Evolutionary conservation across 2,797 vertebrate genomes (phyloP), one percentile per base, ranked within the genome.

Genomic region (Yasuhikotakia modesta): DNA sequence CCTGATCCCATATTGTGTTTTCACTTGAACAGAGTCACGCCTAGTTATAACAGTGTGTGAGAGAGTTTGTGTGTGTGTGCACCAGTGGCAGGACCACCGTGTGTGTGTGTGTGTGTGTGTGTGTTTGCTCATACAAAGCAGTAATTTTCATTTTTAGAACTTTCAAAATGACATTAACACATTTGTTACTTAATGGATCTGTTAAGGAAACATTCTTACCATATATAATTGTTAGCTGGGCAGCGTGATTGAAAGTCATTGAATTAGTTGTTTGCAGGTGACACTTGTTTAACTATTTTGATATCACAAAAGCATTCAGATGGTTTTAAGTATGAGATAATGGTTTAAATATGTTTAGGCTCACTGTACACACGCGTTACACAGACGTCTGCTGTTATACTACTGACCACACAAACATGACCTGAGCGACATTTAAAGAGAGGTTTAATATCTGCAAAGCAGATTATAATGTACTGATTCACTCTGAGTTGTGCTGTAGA

Each of bases 361-460:
- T 5, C 39, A 1, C 55, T 52, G 32, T 30, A 50, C 16, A 50
- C 52, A 46, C 22, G 43, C 58, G 70, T 72, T 35, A 53, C 46
- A 55, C n/a, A 27, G 70, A 75, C 52, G 52, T 70, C 83, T 80
- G 60, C 86, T 85, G 72, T 86, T 84, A 88, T 89, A 91, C 91
- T 93, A 92, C 92, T 92, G 90, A 87, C 86, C 81, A 85, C 53
- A 79, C 53, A 63, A 69, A 53, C 63, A 4, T 57, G 52, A 50
- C 43, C 57, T 50, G 45, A 73, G 57, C 19, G 14, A 57, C 39
- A 35, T 27, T 14, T 45, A 0, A 21, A 48, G 57, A 19, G 43
- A n/a, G n/a, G n/a, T n/a, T n/a, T n/a, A n/a, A n/a, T n/a, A n/a
- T n/a, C n/a, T n/a, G n/a, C n/a, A n/a, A n/a, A n/a, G n/a, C n/a